phyloP scores from a whole-genome alignment of 2,797 vertebrate species.

The Sebastes matsubarae region DNA sequence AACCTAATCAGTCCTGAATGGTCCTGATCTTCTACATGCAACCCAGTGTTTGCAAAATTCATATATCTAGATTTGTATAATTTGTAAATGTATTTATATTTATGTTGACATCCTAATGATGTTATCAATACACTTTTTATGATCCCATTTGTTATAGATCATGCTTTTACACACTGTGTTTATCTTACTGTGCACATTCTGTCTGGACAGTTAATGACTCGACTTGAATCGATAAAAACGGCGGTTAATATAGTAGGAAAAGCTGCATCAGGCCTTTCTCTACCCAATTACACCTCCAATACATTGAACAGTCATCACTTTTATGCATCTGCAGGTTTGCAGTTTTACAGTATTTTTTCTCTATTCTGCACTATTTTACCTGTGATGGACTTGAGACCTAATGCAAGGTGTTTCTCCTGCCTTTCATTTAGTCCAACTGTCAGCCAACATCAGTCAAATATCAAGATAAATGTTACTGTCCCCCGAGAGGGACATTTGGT shows the following conservation, averaged over 20 bases:
- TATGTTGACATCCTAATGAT: background rate
- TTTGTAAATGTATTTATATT: background rate
- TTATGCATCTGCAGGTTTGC: conserved; percentile 2
- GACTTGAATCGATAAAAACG: conserved; percentile 40
- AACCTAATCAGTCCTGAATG: background rate
- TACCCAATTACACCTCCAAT: conserved; percentile 18
- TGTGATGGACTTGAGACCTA: background rate
- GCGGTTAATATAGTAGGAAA: conserved; percentile 27
- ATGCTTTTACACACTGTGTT: background rate
- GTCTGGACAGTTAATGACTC: conserved; percentile 16
- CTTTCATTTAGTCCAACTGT: background rate
- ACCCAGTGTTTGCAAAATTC: background rate
- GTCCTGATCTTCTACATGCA: background rate
- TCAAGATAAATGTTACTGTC: background rate
- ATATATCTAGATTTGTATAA: background rate
- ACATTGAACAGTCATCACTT: conserved; percentile 36
- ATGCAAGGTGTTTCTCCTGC: background rate
- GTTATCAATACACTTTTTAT: background rate
- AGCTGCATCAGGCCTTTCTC: conserved; percentile 54
- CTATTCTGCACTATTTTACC: conserved; percentile 26
- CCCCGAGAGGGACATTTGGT: background rate
- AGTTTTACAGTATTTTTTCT: background rate
- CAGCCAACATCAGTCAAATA: background rate
- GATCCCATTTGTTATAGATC: background rate
- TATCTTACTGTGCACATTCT: conserved; percentile 4